Percentiles rank a stretch among this genome's conserved stretches.
These are phyloP conservation scores for Pseudorectes ferrugineus DNA, from an alignment of 2,113 vertebrate species.

Conservation along the genomic window DNA sequence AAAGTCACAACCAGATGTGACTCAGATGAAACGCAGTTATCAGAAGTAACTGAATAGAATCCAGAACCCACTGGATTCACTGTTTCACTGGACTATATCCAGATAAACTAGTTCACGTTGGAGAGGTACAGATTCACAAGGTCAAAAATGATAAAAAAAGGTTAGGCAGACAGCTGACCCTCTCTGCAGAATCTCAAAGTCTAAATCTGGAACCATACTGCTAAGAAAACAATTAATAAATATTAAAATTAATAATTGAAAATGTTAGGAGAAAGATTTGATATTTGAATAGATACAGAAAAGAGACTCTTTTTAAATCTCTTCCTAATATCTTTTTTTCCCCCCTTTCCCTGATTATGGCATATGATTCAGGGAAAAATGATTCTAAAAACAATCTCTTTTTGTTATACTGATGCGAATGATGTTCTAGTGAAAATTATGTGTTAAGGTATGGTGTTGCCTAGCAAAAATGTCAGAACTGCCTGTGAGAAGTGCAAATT, in stretches of 20 bases:
- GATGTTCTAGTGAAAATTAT: constrained; percentile 18
- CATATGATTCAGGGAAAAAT: background rate
- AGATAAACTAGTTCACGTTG: background rate
- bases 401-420: background rate
- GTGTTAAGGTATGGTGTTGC: background rate
- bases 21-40: background rate
- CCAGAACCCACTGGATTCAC: background rate
- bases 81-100: background rate
- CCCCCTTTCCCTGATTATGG: background rate
- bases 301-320: background rate
- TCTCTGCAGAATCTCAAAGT: background rate
- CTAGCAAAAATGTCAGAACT: background rate
- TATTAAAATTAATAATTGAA: background rate
- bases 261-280: background rate
- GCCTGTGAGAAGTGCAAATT: background rate
- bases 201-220: background rate
- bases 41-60: background rate
- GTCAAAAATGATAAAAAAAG: background rate
- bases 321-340: fast-evolving
- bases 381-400: background rate
- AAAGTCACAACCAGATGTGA: background rate
- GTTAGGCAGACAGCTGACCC: fast-evolving
- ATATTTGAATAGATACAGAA: background rate
- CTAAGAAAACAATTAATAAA: background rate
- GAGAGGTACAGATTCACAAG: background rate